Evolutionary conservation across 2,113 vertebrate species (phyloP).

Genomic region (Ovis canadensis): DNA sequence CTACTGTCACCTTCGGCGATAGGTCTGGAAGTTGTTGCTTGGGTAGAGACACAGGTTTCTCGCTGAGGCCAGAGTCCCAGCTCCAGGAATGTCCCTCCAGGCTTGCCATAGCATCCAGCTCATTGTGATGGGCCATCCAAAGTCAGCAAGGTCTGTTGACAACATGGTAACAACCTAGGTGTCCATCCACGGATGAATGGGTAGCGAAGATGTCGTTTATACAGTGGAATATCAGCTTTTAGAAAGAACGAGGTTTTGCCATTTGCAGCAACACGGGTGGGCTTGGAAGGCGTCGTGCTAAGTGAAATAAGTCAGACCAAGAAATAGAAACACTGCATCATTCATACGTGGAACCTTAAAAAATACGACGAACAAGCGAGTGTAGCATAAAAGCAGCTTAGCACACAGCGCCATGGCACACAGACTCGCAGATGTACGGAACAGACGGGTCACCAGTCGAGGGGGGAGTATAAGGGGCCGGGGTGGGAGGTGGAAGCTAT

Average conservation of each 20-base stretch:
- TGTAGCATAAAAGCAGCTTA: rapidly evolving
- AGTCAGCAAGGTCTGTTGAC: neutral
- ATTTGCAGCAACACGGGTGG: neutral
- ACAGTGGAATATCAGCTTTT: neutral
- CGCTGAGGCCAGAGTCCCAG: neutral
- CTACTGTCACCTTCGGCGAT: neutral
- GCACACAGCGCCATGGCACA: rapidly evolving
- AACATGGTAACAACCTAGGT: neutral
- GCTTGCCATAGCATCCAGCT: neutral
- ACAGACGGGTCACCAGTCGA: rapidly evolving
- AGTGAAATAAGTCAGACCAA: neutral
- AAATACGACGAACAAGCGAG: rapidly evolving
- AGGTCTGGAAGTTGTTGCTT: neutral
- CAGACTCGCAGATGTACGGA: rapidly evolving
- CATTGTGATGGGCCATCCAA: neutral
- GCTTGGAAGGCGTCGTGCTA: neutral
- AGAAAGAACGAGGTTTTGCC: neutral
- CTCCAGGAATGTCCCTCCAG: neutral
- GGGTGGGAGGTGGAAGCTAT: neutral
- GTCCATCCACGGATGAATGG: neutral
- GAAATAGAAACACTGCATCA: neutral
- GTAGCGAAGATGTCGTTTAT: neutral
- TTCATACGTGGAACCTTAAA: neutral
- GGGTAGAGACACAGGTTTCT: neutral
- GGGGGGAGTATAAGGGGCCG: rapidly evolving